These are phyloP conservation scores for Troilus luridus DNA, from an alignment of 2,888 invertebrate species.

Conservation along the genomic window DNA sequence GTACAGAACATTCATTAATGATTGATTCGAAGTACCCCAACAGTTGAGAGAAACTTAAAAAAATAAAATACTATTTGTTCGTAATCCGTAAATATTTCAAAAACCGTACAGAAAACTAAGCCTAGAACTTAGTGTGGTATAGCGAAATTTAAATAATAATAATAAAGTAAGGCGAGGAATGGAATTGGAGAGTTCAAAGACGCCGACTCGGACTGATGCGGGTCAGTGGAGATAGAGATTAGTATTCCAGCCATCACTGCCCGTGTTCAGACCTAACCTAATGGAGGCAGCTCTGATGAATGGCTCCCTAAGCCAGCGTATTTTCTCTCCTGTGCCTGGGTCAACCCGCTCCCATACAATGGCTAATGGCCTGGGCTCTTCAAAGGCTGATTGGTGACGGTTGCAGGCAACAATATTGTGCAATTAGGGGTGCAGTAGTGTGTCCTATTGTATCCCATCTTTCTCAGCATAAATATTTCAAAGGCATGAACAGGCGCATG, in stretches of 20 bases:
- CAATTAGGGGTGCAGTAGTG: constrained; percentile 26
- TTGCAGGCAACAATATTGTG: constrained; percentile 32
- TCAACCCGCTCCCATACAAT: constrained; percentile 1
- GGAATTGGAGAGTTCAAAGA: background rate
- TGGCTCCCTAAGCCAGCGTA: constrained; percentile 22
- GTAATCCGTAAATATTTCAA: background rate
- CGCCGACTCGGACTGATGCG: background rate
- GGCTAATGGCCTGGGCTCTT: background rate
- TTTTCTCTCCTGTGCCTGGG: constrained; percentile 22
- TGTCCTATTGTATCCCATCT: background rate
- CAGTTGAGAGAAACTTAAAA: background rate
- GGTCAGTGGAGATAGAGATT: constrained; percentile 36
- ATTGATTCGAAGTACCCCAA: too few species aligned
- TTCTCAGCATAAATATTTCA: constrained; percentile 25
- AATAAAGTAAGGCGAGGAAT: background rate
- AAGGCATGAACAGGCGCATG: background rate
- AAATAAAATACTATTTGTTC: background rate
- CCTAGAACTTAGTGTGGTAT: background rate
- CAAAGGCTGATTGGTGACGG: constrained; percentile 23
- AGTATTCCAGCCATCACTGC: constrained; percentile 36
- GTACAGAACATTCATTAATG: too few species aligned
- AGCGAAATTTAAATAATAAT: background rate
- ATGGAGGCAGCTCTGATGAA: constrained; percentile 25
- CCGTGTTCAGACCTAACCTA: background rate
- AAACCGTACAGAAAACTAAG: background rate